These are phyloP conservation scores for Oscheius sp. DNA, from an alignment of 2,888 invertebrate species.

Conservation along the genomic window DNA sequence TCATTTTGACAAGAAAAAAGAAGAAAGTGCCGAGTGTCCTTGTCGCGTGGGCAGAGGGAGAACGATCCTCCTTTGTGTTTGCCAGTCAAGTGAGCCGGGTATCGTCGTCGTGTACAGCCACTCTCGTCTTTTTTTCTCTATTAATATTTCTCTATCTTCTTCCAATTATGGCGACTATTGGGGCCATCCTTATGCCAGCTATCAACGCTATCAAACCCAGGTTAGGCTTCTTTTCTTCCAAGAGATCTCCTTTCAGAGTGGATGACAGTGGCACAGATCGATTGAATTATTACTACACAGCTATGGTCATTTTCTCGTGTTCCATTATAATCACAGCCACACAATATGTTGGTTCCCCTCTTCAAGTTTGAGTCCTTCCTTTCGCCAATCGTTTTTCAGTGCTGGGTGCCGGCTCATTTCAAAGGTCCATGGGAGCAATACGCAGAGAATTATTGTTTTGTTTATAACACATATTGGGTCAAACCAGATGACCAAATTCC, in stretches of 20 bases:
- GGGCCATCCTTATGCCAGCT: slow-evolving; percentile 28
- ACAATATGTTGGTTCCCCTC: slow-evolving; percentile 68
- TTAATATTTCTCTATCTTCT: not conserved
- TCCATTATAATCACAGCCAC: slow-evolving; percentile 56
- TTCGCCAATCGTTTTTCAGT: too few species aligned
- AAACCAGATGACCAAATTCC: slow-evolving; percentile 64
- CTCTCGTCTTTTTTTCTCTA: not conserved
- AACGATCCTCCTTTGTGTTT: slow-evolving; percentile 3
- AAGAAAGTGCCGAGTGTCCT: not conserved
- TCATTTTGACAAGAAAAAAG: slow-evolving; percentile 37
- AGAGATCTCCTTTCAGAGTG: slow-evolving; percentile 27
- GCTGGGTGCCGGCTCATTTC: slow-evolving; percentile 37
- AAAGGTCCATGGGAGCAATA: slow-evolving; percentile 33
- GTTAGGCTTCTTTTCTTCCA: not conserved
- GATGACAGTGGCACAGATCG: slow-evolving; percentile 61
- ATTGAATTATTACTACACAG: slow-evolving; percentile 66
- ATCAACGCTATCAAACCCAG: slow-evolving; percentile 59
- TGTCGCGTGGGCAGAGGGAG: slow-evolving; percentile 16
- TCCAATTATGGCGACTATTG: slow-evolving; percentile 1
- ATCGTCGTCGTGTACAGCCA: slow-evolving; percentile 10
- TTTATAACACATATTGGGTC: slow-evolving; percentile 69
- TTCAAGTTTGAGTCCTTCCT: slow-evolving; percentile 68
- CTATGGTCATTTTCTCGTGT: slow-evolving; percentile 61
- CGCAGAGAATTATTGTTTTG: slow-evolving; percentile 68
- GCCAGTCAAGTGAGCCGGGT: slow-evolving; percentile 15